Evolutionary conservation across 2,888 invertebrate species (phyloP), one percentile per base, ranked within the genome.

Genomic region (Drosophila eohydei): DNA sequence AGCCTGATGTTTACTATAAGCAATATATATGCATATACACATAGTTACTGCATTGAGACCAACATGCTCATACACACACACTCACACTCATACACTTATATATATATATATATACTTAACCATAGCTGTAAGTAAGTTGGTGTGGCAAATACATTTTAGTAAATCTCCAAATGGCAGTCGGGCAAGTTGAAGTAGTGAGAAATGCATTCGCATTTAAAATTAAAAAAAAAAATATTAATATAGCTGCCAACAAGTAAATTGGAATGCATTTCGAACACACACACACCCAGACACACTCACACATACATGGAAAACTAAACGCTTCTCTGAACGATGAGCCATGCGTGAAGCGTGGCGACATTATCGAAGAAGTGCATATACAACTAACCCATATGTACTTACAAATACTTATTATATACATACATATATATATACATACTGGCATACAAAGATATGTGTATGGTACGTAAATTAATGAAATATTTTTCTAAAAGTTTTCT

Each of bases 1-100:
- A 82, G 83, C 83, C 87, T 74, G 71, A 88, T 83, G 91, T 91
- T 92, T 91, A 91, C 89, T 90, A 92, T 90, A 92, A 92, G 92
- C 92, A 92, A 92, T 92, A 92, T 81, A 73, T 81, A 73, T 81
- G 77, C 56, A 44, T 64, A 80, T 54, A 78, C 58, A 65, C 11
- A 75, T 65, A 75, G 80, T 80, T 83, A 80, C 80, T 80, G 80
- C 80, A 80, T 80, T 80, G 83, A 83, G 80, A 80, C 80, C 80
- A 80, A 80, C 65, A 80, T 83, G 80, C 80, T 78, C 72, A 51
- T 28, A 74, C 8, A 69, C n/a, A 69, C 36, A 71, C 30, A 54
- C 30, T 1, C 36, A 56, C 21, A 59, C 14, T 67, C 46, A 74
- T 41, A 64, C 26, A 63, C 34, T 56, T 28, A 65, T 34, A 51